Evolutionary conservation across 64 coral and sea anemone species (phyloP).

Genomic region (Acropora yongei): DNA sequence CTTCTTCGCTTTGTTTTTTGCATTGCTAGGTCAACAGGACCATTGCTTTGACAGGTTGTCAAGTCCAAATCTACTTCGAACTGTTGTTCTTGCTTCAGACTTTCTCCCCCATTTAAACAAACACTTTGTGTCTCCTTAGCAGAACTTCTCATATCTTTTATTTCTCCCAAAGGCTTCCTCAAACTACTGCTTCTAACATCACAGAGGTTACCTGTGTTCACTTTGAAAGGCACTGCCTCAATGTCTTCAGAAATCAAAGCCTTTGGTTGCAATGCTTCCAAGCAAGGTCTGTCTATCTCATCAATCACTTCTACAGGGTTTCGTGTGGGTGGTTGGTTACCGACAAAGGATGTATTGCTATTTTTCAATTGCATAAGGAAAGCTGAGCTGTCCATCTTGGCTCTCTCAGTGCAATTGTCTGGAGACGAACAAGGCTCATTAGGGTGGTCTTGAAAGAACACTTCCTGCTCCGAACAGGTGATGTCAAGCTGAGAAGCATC

Average conservation of each 20-base stretch:
- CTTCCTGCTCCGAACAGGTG: conserved; percentile 3
- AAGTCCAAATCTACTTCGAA: not conserved
- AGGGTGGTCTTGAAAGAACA: not conserved
- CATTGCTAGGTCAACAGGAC: not conserved
- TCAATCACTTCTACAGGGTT: not conserved
- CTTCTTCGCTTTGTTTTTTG: conserved; percentile 5
- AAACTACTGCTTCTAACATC: not conserved
- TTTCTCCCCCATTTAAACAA: not conserved
- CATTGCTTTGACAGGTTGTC: not conserved
- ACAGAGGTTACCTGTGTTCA: not conserved
- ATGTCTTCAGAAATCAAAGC: not conserved
- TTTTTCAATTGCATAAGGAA: conserved; percentile 1
- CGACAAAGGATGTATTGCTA: not conserved
- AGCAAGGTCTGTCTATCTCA: conserved; percentile 24
- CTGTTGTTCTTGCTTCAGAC: not conserved
- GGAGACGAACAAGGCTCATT: not conserved
- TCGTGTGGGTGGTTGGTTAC: not conserved
- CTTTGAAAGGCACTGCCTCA: not conserved
- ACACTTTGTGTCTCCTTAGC: not conserved
- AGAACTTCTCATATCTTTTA: not conserved
- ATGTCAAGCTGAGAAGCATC: not conserved
- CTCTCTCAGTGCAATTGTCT: not conserved
- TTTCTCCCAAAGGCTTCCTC: not conserved
- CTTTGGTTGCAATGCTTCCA: not conserved
- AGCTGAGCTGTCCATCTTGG: conserved; percentile 4